Conservation (phyloP, 23 tunicate genomes). For the Botrylloides violaceus region DNA sequence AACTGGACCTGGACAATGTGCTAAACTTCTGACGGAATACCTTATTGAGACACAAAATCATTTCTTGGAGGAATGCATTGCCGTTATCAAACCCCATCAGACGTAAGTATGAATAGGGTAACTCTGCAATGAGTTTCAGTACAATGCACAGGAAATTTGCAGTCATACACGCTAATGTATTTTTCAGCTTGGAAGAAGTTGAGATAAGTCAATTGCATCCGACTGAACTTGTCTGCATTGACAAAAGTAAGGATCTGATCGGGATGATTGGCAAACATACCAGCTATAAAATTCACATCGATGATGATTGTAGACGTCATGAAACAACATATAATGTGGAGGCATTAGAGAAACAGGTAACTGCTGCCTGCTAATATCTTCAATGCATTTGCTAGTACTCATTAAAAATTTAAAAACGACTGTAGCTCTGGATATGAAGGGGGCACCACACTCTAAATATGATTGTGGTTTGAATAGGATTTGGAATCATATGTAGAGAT, state of each 20-base stretch:
- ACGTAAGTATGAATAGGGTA: too few species aligned
- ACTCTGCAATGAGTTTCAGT: too few species aligned
- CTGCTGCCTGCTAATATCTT: too few species aligned
- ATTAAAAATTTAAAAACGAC: too few species aligned
- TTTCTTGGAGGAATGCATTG: conserved; percentile 32
- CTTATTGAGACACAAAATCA: conserved; percentile 48
- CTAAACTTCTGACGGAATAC: conserved; percentile 45
- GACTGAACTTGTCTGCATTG: conserved; percentile 25
- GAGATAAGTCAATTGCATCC: not conserved
- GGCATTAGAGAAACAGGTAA: conserved; percentile 43
- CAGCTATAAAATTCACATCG: conserved; percentile 25
- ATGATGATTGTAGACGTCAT: conserved; percentile 15
- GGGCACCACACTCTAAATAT: too few species aligned
- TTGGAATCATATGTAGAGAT: too few species aligned
- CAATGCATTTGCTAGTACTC: too few species aligned
- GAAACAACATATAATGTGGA: conserved; percentile 18
- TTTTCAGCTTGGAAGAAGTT: not conserved
- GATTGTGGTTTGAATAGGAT: too few species aligned
- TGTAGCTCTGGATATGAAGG: too few species aligned
- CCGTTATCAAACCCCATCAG: not conserved
- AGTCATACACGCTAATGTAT: not conserved
- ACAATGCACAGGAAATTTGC: too few species aligned
- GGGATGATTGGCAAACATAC: conserved; percentile 30
- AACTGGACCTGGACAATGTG: conserved; percentile 69
- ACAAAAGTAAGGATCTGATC: conserved; percentile 32